These are phyloP conservation scores for Agapetus fuscipes DNA, from an alignment of 2,888 invertebrate species.

Conservation along the genomic window DNA sequence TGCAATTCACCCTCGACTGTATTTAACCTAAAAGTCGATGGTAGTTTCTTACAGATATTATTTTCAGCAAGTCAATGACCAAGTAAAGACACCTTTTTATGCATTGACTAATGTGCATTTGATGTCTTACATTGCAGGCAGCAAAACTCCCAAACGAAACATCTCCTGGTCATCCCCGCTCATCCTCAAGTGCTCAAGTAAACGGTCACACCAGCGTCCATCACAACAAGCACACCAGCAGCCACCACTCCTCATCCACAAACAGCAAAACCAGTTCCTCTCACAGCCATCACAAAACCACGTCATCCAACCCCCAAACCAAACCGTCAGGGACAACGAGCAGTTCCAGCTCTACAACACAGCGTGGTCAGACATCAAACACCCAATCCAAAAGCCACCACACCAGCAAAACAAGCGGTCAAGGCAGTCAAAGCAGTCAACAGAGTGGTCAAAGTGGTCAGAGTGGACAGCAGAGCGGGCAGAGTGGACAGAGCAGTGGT, in stretches of 20 bases:
- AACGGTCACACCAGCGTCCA: constrained; percentile 5
- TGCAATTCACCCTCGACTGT: too few species aligned
- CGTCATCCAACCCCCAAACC: neutral
- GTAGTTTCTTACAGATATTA: too few species aligned
- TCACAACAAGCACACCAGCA: constrained; percentile 4
- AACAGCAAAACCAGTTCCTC: neutral
- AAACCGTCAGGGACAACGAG: neutral
- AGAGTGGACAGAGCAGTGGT: constrained; percentile 3
- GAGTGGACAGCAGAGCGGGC: neutral
- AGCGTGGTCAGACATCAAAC: neutral
- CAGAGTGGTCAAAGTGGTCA: neutral
- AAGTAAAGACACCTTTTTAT: too few species aligned
- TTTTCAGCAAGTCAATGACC: too few species aligned
- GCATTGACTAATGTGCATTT: too few species aligned
- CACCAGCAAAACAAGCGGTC: neutral
- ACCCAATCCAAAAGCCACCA: neutral
- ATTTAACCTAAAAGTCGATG: too few species aligned
- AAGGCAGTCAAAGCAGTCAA: neutral
- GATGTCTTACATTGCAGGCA: constrained; percentile 14
- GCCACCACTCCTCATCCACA: neutral
- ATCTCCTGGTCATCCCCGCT: constrained; percentile 7
- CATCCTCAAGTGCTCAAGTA: neutral
- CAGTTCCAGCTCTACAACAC: neutral
- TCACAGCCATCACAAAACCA: neutral
- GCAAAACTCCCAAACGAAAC: constrained; percentile 5